Evolutionary conservation across 2,113 vertebrate genomes (phyloP), one percentile per base, ranked within the genome.

Genomic region (Gymnobelideus leadbeateri): DNA sequence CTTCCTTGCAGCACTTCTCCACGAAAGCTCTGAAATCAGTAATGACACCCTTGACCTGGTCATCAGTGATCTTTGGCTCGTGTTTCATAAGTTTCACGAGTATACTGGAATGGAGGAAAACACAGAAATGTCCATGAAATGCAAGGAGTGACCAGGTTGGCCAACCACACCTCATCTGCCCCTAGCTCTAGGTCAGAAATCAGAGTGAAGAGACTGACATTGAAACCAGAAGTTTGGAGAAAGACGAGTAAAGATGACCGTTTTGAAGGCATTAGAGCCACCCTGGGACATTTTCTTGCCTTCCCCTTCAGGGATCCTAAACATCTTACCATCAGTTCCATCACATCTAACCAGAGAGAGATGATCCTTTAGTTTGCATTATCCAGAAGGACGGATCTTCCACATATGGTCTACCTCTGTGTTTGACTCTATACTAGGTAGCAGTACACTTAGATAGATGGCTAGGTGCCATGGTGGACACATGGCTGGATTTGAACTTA

Each of bases 41-140:
- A 89, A 96, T 16, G 0, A 98, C 53, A 0, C 37, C 5, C 77
- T 96, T 97, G 89, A 98, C 57, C 53, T 98, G 94, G 0, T 97
- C 97, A 0, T 47, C 84, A 5, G 96, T 96, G 12, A 97, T 97
- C 50, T 96, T 94, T n/a, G 98, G 97, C 55, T 98, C 98, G 95
- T 98, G 97, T 53, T 98, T 98, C 89, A 98, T 84, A 49, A 98
- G 89, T 50, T 98, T 97, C 37, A 0, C 97, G 23, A 98, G 96
- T 21, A 94, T 92, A 50, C 98, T 98, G 92, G 25, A 92, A 52
- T 47, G 25, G 68, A 90, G 92, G 96, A n/a, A 89, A 89, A 49
- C 46, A 84, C 11, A 90, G 51, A 11, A n/a, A 68, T 47, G 0
- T 12, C 2, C 16, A 89, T 28, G 3, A 43, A 77, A 77, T 19